These are phyloP conservation scores for Hanleya hanleyi DNA, from an alignment of 2,888 invertebrate genomes.

Conservation along the genomic window DNA sequence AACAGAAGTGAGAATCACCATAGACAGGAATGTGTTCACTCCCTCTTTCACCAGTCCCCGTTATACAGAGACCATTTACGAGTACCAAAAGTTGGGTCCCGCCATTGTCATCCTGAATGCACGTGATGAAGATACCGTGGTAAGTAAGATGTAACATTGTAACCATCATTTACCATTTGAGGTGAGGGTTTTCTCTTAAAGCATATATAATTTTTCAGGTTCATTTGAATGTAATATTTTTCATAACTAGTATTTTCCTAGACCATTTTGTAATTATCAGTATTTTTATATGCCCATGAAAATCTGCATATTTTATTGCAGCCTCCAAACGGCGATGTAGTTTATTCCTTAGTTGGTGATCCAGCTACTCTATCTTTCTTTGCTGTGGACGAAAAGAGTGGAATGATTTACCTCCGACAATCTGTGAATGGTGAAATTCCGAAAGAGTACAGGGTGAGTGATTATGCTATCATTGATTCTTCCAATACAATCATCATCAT, in stretches of 20 bases:
- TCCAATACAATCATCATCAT: no score
- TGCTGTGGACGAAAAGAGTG: constrained; percentile 51
- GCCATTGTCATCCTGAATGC: constrained; percentile 51
- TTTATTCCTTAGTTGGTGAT: constrained; percentile 55
- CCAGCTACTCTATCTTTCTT: constrained; percentile 58
- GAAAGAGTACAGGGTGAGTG: constrained; percentile 49
- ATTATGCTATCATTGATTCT: no score
- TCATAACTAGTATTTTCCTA: no score
- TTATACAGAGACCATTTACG: constrained; percentile 41
- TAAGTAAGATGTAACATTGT: constrained; percentile 27
- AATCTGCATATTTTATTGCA: no score
- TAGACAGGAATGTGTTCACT: constrained; percentile 53
- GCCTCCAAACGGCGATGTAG: constrained; percentile 64
- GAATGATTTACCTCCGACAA: constrained; percentile 50
- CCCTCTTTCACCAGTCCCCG: constrained; percentile 47
- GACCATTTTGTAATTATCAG: no score
- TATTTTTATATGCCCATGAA: no score
- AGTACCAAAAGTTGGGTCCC: constrained; percentile 53
- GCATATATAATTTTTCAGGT: no score
- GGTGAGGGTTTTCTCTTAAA: no score
- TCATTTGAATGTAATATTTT: no score
- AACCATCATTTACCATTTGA: no score
- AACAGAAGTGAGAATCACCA: constrained; percentile 46
- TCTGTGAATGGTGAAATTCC: constrained; percentile 46
- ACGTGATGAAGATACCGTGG: constrained; percentile 51